Evolutionary conservation across 1,140 invertebrate genomes (phyloP), one percentile per base, ranked within the genome.

Genomic region (Hycleus phaleratus): DNA sequence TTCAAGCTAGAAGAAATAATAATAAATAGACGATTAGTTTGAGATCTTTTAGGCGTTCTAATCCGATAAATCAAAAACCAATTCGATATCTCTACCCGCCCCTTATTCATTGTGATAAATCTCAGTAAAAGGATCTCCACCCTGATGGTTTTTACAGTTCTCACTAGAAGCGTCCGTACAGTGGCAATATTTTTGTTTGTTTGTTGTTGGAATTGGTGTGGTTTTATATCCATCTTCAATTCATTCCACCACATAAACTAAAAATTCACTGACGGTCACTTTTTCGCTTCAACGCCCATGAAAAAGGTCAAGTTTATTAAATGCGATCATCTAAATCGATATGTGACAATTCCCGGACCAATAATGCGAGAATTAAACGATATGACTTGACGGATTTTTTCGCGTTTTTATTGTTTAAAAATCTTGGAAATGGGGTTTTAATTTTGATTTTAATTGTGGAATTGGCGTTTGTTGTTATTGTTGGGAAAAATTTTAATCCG

Each of bases 191-290:
- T 32, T 5, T 7, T 32, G 7, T 32, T 32, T 5, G 32, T 32
- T 4, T 32, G 32, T 4, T 32, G 32, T 32, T 32, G 32, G 32
- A 5, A 5, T 2, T 4, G 32, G 4, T 4, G 32, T 32, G 32
- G 32, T 32, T 32, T 32, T 32, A 4, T 43, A 18, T 47, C 44
- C 25, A 38, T 38, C 46, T 12, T 62, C 60, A 62, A 62, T 62
- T 62, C 60, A 58, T 62, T 62, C 60, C 60, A 48, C 60, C 60
- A 62, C 60, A 62, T 62, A 62, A 62, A 62, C 49, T 58, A 62
- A 62, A 62, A 62, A 62, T 62, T 62, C 55, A 57, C 60, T 58
- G 60, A 62, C 60, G 60, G 56, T 62, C 60, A 62, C 60, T 62
- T 62, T 62, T 62, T 62, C 60, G 50, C 49, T 45, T 51, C 42